Evolutionary conservation across 2,113 vertebrate genomes (phyloP).

Genomic region (Menura novaehollandiae): DNA sequence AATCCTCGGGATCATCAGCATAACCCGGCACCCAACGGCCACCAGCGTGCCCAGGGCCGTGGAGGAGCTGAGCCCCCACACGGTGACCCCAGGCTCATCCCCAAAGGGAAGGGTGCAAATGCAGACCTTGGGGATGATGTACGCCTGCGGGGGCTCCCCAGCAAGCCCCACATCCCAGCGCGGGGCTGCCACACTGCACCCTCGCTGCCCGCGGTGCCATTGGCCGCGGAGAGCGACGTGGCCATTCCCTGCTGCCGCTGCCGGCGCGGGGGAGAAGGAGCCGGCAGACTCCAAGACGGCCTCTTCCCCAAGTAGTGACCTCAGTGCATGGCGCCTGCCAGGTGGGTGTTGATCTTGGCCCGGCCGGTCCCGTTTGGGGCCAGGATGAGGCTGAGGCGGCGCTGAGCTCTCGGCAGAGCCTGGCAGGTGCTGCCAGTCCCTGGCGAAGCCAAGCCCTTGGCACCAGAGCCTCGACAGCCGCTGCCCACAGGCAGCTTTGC

Average conservation of each 20-base stretch:
- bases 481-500: background rate
- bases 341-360: slow-evolving; percentile 50
- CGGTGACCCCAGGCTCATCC: background rate
- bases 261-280: background rate
- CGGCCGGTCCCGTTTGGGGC: rapidly evolving
- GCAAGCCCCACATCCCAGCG: rapidly evolving
- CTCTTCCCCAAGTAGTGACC: slow-evolving; percentile 33
- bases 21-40: rapidly evolving
- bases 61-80: background rate
- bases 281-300: background rate
- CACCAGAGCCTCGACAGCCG: rapidly evolving
- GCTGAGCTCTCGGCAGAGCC: background rate
- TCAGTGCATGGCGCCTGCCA: background rate
- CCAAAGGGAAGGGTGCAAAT: background rate
- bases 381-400: background rate
- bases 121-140: background rate
- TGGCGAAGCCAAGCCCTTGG: background rate
- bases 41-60: rapidly evolving
- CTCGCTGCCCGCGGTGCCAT: rapidly evolving
- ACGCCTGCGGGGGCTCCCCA: rapidly evolving
- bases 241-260: background rate
- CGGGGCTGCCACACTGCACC: background rate
- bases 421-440: background rate
- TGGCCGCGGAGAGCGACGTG: background rate
- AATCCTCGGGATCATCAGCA: background rate